Evolutionary conservation across 2,888 invertebrate genomes (phyloP).

Genomic region (Rambutsinella grinnellia): DNA sequence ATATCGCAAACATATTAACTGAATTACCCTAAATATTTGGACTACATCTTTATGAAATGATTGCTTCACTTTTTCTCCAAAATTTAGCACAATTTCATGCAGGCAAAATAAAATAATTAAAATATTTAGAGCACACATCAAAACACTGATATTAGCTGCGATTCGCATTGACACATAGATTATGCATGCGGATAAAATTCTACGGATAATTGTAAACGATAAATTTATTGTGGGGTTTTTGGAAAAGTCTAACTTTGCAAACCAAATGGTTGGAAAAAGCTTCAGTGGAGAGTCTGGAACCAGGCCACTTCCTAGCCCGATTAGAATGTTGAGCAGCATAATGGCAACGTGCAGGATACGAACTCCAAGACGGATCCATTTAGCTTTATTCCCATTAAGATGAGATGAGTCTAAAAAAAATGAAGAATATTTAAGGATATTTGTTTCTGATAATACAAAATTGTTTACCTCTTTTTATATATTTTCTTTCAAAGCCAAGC

Average conservation of each 20-base stretch:
- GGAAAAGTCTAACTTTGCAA: neutral
- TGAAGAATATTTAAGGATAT: no score
- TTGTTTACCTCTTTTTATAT: no score
- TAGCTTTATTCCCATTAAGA: neutral
- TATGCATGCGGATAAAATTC: neutral
- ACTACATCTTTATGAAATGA: neutral
- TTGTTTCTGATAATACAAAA: no score
- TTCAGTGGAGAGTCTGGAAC: neutral
- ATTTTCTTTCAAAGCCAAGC: no score
- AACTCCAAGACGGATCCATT: neutral
- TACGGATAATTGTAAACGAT: neutral
- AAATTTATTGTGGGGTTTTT: neutral
- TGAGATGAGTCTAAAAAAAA: no score
- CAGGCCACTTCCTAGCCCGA: neutral
- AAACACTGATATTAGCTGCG: neutral
- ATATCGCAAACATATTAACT: neutral
- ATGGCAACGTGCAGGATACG: neutral
- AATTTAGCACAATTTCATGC: neutral
- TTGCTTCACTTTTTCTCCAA: neutral
- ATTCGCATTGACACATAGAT: neutral
- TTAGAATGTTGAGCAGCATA: neutral
- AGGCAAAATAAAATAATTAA: neutral
- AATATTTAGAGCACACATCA: neutral
- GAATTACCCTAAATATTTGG: neutral
- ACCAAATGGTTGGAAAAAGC: neutral